A percentile compares a stretch with the other conserved stretches of the same genome.
Conservation (phyloP, 2,888 invertebrate genomes). For the Hemaris fuciformis region DNA sequence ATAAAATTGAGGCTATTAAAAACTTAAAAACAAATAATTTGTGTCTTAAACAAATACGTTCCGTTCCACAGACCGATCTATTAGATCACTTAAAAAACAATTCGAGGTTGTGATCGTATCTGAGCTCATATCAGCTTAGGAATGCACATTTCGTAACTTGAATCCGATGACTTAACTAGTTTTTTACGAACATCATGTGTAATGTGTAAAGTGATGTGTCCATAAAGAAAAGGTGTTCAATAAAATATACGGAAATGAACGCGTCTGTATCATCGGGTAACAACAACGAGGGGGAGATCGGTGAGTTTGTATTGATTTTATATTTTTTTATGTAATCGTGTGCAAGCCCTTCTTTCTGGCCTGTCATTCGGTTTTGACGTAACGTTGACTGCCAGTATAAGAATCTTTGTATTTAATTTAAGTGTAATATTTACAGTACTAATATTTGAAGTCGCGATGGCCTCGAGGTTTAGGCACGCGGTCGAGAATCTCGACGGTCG, state of each 20-base stretch:
- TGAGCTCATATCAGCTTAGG: background rate
- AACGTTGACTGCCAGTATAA: background rate
- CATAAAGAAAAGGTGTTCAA: constrained; percentile 1
- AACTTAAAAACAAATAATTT: background rate
- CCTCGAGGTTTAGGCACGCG: too few species aligned
- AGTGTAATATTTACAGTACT: too few species aligned
- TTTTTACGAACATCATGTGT: background rate
- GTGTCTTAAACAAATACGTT: background rate
- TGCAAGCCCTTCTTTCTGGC: background rate
- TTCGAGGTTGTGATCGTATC: constrained; percentile 9
- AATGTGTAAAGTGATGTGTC: constrained; percentile 9
- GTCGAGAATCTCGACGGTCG: too few species aligned
- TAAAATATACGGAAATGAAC: constrained; percentile 14
- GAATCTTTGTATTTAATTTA: too few species aligned
- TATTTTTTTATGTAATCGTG: background rate
- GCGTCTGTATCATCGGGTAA: constrained; percentile 13
- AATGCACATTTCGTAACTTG: constrained; percentile 8
- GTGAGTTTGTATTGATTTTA: constrained; percentile 12
- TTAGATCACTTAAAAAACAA: background rate
- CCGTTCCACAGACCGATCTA: background rate
- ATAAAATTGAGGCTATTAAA: background rate
- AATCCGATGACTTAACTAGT: constrained; percentile 8
- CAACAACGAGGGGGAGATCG: constrained; percentile 36
- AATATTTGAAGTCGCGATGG: too few species aligned
- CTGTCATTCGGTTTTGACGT: background rate